A percentile compares a stretch with the other conserved stretches of the same genome.
Conservation (phyloP, 2,113 vertebrate genomes). For the Actenoides lindsayi region DNA sequence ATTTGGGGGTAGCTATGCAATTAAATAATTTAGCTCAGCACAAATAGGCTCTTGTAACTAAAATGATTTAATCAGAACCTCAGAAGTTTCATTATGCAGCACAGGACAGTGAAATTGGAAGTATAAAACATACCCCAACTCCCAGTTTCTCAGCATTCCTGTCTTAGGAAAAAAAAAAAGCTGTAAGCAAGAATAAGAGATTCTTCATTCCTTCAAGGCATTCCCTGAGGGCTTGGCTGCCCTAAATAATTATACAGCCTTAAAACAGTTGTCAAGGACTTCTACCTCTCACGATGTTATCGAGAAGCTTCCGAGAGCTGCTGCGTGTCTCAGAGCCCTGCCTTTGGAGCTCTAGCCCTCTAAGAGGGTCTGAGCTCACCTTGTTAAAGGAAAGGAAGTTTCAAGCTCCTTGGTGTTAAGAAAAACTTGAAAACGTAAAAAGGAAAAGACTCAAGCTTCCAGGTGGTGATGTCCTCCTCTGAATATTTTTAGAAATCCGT, state of each 20-base stretch:
- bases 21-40: neutral
- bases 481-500: neutral
- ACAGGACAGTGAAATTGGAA: neutral
- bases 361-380: neutral
- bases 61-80: neutral
- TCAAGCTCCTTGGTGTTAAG: neutral
- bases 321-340: neutral
- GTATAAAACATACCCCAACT: neutral
- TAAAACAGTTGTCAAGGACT: conserved; percentile 46
- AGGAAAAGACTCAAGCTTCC: neutral
- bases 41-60: neutral
- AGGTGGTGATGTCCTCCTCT: neutral
- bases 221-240: conserved; percentile 43
- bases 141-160: neutral
- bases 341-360: accelerated
- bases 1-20: neutral
- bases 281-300: neutral
- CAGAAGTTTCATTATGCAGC: conserved; percentile 1
- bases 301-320: neutral
- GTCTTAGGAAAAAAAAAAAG: neutral
- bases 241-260: conserved; percentile 58
- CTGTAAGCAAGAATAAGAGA: conserved; percentile 34
- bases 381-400: neutral
- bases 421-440: neutral
- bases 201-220: conserved; percentile 49